Conservation (phyloP, 2,113 vertebrate species). For the Myrmecobius fasciatus region DNA sequence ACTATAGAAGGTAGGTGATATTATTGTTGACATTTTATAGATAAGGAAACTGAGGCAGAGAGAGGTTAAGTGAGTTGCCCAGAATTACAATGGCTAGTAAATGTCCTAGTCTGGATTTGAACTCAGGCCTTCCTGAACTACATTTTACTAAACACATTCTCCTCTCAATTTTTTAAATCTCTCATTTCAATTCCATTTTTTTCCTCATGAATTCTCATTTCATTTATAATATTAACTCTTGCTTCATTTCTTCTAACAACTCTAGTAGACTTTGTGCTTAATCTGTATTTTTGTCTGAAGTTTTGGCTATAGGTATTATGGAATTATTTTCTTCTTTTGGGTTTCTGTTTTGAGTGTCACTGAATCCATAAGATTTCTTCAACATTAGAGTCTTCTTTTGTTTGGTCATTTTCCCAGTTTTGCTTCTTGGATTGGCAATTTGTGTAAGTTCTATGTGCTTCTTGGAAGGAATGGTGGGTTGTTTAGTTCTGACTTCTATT, state of each 20-base stretch:
- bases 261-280: no score
- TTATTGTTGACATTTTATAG: neutral
- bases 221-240: no score
- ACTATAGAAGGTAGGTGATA: neutral
- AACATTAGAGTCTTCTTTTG: neutral
- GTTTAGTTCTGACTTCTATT: neutral
- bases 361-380: neutral
- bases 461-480: neutral
- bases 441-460: neutral
- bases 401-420: neutral
- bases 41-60: neutral
- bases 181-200: no score
- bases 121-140: neutral
- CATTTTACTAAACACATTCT: neutral
- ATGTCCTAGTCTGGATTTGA: neutral
- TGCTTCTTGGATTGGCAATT: neutral
- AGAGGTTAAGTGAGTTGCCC: neutral
- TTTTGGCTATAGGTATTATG: neutral
- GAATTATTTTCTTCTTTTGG: neutral
- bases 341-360: neutral
- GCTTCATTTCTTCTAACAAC: no score
- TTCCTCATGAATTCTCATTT: no score
- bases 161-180: no score
- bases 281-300: neutral
- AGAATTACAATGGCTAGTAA: neutral